Evolutionary conservation across 2,113 vertebrate species (phyloP).

Genomic region (Varanus komodoensis): DNA sequence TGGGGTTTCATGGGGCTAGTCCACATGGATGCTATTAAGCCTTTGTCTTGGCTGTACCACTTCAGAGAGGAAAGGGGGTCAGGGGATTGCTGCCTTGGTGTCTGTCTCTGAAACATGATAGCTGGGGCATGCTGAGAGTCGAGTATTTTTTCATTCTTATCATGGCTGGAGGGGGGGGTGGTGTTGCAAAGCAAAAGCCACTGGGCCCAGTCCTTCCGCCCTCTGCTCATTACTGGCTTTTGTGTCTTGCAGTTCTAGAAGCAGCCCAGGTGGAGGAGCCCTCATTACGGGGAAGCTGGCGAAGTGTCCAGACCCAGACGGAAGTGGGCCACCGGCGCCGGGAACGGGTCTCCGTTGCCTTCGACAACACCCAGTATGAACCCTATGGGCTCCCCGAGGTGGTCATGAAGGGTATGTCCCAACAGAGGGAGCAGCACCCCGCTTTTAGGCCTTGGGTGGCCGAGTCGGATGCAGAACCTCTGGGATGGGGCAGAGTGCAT

Average conservation of each 20-base stretch:
- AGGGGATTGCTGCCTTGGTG: no score
- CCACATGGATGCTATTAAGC: neutral
- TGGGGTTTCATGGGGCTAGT: neutral
- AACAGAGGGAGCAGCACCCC: neutral
- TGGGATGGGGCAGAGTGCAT: no score
- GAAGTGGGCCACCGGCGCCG: slow-evolving; percentile 10
- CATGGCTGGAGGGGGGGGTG: no score
- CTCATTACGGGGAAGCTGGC: slow-evolving; percentile 30
- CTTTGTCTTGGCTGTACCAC: no score
- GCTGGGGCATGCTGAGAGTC: no score
- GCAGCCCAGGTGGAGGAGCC: slow-evolving; percentile 27
- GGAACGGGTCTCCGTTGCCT: slow-evolving; percentile 80
- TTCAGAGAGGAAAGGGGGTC: no score
- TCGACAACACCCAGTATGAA: slow-evolving; percentile 83
- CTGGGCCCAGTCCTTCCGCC: no score
- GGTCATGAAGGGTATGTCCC: slow-evolving; percentile 81
- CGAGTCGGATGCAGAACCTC: no score
- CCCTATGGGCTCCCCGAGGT: slow-evolving; percentile 85
- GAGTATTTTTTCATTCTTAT: no score
- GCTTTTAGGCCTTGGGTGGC: neutral
- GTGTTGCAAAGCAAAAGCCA: no score
- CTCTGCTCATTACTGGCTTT: neutral
- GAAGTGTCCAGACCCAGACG: slow-evolving; percentile 57
- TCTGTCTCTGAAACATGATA: no score
- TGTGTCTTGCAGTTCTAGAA: neutral